These are phyloP conservation scores for Hyposoter didymator DNA, from an alignment of 2,888 invertebrate species.

Conservation along the genomic window DNA sequence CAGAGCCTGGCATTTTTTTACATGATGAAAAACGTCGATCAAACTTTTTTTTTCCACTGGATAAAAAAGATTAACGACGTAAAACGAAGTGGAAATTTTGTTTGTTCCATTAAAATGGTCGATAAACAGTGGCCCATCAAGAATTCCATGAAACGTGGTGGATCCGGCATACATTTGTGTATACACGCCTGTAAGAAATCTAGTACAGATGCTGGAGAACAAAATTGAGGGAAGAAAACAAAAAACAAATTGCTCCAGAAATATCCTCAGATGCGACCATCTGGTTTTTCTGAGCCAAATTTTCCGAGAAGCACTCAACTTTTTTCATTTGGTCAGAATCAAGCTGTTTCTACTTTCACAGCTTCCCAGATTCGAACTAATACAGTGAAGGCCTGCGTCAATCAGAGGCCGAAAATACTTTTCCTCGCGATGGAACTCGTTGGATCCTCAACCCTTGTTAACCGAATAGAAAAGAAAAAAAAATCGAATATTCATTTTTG, in stretches of 20 bases:
- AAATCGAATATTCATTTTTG: not conserved
- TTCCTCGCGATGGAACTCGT: not conserved
- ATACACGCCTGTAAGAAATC: not conserved
- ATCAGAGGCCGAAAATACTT: not conserved
- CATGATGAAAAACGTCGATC: not conserved
- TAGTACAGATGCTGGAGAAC: not conserved
- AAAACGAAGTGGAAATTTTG: not conserved
- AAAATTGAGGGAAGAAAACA: not conserved
- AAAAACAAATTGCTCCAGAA: not conserved
- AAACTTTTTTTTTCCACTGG: not conserved
- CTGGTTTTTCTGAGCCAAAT: not conserved
- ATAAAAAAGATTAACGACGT: not conserved
- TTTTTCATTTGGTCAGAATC: slow-evolving; percentile 23
- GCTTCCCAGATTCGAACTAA: not conserved
- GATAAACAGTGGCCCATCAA: not conserved
- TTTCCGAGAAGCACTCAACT: slow-evolving; percentile 3
- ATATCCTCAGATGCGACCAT: not conserved
- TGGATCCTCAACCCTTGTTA: not conserved
- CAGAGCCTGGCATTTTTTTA: not conserved
- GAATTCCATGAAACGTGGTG: not conserved
- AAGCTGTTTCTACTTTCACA: slow-evolving; percentile 3
- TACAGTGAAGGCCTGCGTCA: not conserved
- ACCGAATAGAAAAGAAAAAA: not conserved
- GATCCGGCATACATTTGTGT: not conserved
- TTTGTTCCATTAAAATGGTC: not conserved